Evolutionary conservation across 2,888 invertebrate species (phyloP).

Genomic region (Diloba caeruleocephala): DNA sequence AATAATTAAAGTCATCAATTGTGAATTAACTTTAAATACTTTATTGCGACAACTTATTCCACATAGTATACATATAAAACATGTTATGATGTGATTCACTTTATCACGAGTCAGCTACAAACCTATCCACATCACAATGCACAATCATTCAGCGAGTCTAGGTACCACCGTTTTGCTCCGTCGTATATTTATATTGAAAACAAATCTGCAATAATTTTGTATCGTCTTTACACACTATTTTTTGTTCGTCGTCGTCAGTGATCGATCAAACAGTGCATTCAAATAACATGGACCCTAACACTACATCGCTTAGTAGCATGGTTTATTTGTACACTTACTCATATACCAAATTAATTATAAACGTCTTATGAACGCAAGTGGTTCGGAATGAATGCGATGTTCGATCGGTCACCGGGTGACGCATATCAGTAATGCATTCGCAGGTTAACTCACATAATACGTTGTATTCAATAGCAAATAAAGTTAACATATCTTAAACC

Average conservation of each 20-base stretch:
- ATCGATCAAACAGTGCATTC: conserved; percentile 80
- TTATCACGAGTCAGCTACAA: conserved; percentile 86
- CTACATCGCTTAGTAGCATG: conserved; percentile 64
- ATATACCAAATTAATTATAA: conserved; percentile 52
- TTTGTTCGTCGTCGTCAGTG: conserved; percentile 85
- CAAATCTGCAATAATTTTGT: conserved; percentile 82
- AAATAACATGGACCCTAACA: conserved; percentile 64
- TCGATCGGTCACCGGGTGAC: conserved; percentile 81
- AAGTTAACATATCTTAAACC: conserved; percentile 89
- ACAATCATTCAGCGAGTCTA: conserved; percentile 78
- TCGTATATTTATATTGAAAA: conserved; percentile 74
- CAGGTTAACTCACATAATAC: conserved; percentile 87
- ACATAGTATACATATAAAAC: conserved; percentile 89
- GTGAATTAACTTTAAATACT: conserved; percentile 88
- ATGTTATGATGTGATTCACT: conserved; percentile 87
- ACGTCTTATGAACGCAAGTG: conserved; percentile 51
- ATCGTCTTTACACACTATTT: conserved; percentile 85
- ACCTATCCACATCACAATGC: conserved; percentile 88
- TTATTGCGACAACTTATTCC: conserved; percentile 89
- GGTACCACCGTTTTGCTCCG: conserved; percentile 69
- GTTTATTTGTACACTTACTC: conserved; percentile 62
- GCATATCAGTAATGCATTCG: conserved; percentile 80
- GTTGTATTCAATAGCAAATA: conserved; percentile 88
- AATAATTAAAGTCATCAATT: conserved; percentile 82
- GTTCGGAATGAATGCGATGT: conserved; percentile 63